These are phyloP conservation scores for Hydropsyche tenuis DNA, from an alignment of 1,140 invertebrate species.

Conservation along the genomic window DNA sequence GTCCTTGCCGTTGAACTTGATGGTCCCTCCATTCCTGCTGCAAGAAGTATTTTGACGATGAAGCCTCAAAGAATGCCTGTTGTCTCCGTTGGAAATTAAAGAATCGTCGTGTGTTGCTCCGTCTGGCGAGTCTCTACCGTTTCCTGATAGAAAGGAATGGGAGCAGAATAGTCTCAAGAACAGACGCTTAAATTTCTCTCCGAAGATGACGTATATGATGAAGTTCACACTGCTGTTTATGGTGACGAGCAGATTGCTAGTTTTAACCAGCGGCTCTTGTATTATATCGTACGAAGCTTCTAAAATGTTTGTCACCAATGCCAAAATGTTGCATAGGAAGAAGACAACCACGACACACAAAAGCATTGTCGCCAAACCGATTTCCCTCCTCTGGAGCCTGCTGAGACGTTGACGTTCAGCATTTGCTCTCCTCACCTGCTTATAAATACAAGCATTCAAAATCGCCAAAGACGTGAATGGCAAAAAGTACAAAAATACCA, in stretches of 20 bases:
- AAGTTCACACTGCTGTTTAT: constrained; percentile 98
- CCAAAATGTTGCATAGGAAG: constrained; percentile 91
- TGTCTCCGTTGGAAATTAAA: constrained; percentile 76
- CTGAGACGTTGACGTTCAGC: constrained; percentile 81
- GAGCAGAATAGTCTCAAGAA: constrained; percentile 88
- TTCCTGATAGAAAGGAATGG: constrained; percentile 61
- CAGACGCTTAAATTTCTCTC: constrained; percentile 92
- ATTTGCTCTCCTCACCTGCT: constrained; percentile 83
- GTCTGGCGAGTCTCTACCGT: constrained; percentile 73
- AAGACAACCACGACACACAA: constrained; percentile 94
- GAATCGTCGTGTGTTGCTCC: constrained; percentile 79
- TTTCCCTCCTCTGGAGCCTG: constrained; percentile 82
- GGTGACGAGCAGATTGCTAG: constrained; percentile 91
- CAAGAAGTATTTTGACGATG: constrained; percentile 68
- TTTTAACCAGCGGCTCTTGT: constrained; percentile 80
- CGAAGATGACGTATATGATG: constrained; percentile 96
- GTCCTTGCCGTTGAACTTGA: constrained; percentile 55
- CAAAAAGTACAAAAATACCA: constrained; percentile 90
- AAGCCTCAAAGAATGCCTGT: constrained; percentile 70
- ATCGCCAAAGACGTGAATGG: constrained; percentile 85
- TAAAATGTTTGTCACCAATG: constrained; percentile 86
- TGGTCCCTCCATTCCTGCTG: constrained; percentile 60
- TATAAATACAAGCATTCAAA: constrained; percentile 90
- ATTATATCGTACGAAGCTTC: constrained; percentile 76
- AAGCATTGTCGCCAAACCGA: constrained; percentile 91